These are phyloP conservation scores for Nixonia krombeini DNA, from an alignment of 1,140 invertebrate genomes.

Conservation along the genomic window DNA sequence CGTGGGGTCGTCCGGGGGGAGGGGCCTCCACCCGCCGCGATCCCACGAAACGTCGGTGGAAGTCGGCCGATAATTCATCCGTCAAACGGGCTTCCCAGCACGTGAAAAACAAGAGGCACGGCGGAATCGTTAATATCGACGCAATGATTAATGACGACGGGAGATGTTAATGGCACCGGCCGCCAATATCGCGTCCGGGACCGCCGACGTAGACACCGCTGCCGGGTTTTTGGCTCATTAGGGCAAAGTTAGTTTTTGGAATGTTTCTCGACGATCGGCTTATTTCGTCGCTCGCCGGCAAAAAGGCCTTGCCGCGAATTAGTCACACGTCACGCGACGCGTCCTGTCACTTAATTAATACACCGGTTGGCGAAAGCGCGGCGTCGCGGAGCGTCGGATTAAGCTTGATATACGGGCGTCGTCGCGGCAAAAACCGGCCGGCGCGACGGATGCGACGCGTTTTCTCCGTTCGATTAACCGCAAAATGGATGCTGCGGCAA, in stretches of 20 bases:
- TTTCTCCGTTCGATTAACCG: too few species aligned
- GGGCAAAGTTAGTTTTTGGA: background rate
- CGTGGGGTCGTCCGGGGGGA: too few species aligned
- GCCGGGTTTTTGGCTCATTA: background rate
- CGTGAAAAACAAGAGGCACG: too few species aligned
- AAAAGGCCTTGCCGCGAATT: too few species aligned
- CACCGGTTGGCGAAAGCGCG: constrained; percentile 9
- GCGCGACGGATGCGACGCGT: background rate
- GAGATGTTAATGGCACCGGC: background rate
- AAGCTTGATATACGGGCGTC: constrained; percentile 15
- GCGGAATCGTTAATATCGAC: background rate
- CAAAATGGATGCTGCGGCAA: too few species aligned
- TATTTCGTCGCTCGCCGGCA: constrained; percentile 9
- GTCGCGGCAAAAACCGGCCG: too few species aligned
- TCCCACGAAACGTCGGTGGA: too few species aligned
- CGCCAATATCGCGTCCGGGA: background rate
- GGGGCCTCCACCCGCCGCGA: too few species aligned
- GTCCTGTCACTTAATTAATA: constrained; percentile 37
- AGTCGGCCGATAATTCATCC: too few species aligned
- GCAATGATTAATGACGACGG: constrained; percentile 1
- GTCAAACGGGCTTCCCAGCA: too few species aligned
- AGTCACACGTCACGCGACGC: constrained; percentile 28
- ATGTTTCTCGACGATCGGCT: background rate
- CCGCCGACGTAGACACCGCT: background rate
- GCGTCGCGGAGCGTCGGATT: constrained; percentile 19